These are phyloP conservation scores for Calypte anna DNA, from an alignment of 2,113 vertebrate genomes.

Conservation along the genomic window DNA sequence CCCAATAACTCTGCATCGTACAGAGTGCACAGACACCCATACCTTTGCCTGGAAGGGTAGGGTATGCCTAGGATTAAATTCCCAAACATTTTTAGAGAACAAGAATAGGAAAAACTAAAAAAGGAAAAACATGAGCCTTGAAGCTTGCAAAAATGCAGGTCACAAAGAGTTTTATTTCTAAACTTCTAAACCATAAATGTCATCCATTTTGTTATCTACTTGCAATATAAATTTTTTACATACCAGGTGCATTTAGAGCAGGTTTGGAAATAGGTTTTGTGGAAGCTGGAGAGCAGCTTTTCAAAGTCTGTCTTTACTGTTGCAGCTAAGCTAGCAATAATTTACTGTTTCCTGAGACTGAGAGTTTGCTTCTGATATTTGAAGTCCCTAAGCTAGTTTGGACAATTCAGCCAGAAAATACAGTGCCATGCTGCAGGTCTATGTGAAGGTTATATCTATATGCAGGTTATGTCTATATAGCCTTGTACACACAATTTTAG, in stretches of 20 bases:
- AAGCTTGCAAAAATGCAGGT: background rate
- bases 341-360: background rate
- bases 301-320: background rate
- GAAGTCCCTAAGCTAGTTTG: background rate
- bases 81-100: background rate
- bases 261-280: background rate
- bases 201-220: background rate
- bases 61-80: background rate
- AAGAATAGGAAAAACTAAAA: background rate
- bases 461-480: background rate
- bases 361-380: background rate
- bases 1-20: rapidly evolving
- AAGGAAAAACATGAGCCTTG: background rate
- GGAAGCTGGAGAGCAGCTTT: constrained; percentile 16
- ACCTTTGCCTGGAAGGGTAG: background rate
- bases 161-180: background rate
- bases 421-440: background rate
- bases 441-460: background rate
- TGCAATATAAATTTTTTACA: background rate
- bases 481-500: background rate
- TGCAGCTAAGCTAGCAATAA: background rate
- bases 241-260: background rate
- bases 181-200: background rate
- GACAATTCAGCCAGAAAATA: background rate
- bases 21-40: background rate